These are phyloP conservation scores for Pandemis corylana DNA, from an alignment of 2,888 invertebrate species.

Conservation along the genomic window DNA sequence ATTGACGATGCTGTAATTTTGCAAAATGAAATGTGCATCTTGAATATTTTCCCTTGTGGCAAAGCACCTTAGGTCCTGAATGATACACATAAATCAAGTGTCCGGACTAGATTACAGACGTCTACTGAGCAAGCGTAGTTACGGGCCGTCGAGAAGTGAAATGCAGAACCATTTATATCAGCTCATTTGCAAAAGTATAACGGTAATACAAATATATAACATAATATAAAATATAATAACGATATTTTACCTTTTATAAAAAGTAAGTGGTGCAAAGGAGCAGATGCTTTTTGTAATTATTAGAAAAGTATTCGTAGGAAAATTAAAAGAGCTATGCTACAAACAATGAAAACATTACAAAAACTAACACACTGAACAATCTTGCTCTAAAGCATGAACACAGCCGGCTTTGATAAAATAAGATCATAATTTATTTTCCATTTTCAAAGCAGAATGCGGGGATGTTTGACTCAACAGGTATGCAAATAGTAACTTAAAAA, in stretches of 20 bases:
- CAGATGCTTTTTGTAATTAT: too few relatives aligned
- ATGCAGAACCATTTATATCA: conserved; percentile 38
- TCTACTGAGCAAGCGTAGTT: conserved; percentile 41
- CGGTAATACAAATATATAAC: conserved; percentile 14
- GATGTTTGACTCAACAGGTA: conserved; percentile 61
- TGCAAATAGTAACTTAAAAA: conserved; percentile 63
- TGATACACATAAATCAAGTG: conserved; percentile 42
- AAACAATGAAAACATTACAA: too few relatives aligned
- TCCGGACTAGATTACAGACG: conserved; percentile 41
- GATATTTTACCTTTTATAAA: too few relatives aligned
- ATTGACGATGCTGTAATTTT: background rate
- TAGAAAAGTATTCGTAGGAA: too few relatives aligned
- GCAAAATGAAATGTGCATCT: conserved; percentile 20
- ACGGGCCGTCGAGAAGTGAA: conserved; percentile 42
- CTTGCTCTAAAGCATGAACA: background rate
- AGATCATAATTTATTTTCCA: conserved; percentile 15
- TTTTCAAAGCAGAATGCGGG: conserved; percentile 7
- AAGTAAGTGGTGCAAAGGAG: too few relatives aligned
- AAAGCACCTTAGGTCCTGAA: conserved; percentile 39
- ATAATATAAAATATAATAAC: background rate
- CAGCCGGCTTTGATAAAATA: background rate
- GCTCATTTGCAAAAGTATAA: conserved; percentile 41
- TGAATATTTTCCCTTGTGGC: conserved; percentile 24
- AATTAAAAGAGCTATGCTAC: too few relatives aligned
- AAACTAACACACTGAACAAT: background rate